Base-by-base conservation (phyloP, 2,113 vertebrate species). In the Perca schrenkii region DNA sequence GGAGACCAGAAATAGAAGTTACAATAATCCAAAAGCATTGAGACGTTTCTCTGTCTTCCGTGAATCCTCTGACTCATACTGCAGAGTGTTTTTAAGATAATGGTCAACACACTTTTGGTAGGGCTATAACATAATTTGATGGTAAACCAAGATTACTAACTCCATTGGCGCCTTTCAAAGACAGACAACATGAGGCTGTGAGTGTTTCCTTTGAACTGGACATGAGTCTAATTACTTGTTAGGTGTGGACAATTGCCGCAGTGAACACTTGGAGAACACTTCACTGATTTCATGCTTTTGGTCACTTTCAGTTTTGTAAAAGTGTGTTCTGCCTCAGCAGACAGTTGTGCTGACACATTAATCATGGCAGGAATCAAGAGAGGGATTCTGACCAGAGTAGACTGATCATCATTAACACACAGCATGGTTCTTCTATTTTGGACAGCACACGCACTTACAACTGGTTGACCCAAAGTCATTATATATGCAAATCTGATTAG, bases 401-500 rank as follows among this genome's bases (percentile, higher is more conserved):
- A 66, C 31, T 31, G 49, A 74, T 57, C 63, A 56, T 71, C 72
- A 84, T 87, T 69, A 85, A 50, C 52, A 62, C 72, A n/a, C 70
- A 50, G 46, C 43, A 11, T 60, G 58, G 60, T 53, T 60, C 80
- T 25, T 63, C 49, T 57, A 74, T 72, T 77, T 60, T 80, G 17
- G 74, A 72, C 5, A 3, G 7, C 71, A 46, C 34, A 43, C 12
- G 0, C n/a, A 7, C 53, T 74, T 63, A 50, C 70, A 71, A 71
- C 47, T 40, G 71, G 28, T 66, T 79, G 83, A 86, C 72, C 81
- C 62, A 43, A 68, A 78, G n/a, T 64, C 64, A 84, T 87, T 84
- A 82, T 49, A 53, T 79, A 90, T 87, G 82, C 81, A 78, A 87
- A 92, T 89, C 57, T 65, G 68, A 87, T 84, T 78, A 84, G 50